Evolutionary conservation across 2,113 vertebrate species (phyloP).

Genomic region (Xiphophorus couchianus): DNA sequence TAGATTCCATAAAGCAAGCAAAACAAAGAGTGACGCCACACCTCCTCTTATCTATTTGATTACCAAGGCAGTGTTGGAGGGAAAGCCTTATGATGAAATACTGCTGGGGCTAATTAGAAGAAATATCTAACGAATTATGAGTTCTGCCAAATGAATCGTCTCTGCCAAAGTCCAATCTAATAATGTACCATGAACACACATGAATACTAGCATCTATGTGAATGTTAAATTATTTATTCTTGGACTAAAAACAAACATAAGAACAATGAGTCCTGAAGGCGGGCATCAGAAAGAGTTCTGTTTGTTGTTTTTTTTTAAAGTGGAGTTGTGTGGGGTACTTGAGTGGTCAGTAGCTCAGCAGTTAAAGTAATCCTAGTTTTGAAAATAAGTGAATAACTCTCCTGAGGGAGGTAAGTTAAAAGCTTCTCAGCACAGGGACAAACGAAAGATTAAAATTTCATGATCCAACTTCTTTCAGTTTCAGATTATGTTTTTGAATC

Average conservation of each 20-base stretch:
- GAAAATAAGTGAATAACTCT: background rate
- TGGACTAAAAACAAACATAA: background rate
- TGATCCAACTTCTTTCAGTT: background rate
- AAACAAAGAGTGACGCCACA: too few species aligned
- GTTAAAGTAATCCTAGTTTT: background rate
- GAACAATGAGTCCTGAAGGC: background rate
- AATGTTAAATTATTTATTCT: background rate
- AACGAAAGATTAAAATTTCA: background rate
- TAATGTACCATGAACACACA: slow-evolving; percentile 10
- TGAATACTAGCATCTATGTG: slow-evolving; percentile 9
- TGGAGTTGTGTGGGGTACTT: background rate
- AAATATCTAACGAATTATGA: background rate
- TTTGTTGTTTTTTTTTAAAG: background rate
- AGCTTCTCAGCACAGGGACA: background rate
- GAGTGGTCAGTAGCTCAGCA: background rate
- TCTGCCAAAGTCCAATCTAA: background rate
- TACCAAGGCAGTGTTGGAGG: slow-evolving; percentile 16
- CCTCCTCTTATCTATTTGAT: slow-evolving; percentile 10
- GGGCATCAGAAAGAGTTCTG: background rate
- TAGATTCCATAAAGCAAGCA: slow-evolving; percentile 15
- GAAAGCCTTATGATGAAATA: slow-evolving; percentile 1
- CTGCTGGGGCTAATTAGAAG: background rate
- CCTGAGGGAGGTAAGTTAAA: background rate
- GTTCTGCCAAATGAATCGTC: background rate
- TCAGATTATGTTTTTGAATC: background rate